phyloP scores from a whole-genome alignment of 1,140 invertebrate species.

The Heliconius hewitsoni region DNA sequence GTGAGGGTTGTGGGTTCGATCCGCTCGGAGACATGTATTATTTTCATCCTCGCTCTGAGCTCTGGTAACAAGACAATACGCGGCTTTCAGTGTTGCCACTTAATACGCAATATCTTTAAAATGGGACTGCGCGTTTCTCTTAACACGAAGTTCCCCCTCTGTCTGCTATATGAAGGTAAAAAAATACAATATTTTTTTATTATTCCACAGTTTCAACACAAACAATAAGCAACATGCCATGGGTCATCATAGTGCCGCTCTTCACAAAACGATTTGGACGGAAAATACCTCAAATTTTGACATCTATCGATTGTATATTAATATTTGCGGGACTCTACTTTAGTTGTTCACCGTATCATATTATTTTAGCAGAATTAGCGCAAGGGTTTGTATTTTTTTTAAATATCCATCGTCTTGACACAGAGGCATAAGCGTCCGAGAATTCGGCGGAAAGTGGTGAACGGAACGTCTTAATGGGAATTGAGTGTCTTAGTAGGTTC shows the following conservation, averaged over 20 bases:
- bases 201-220: neutral
- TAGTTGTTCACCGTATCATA: neutral
- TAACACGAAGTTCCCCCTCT: neutral
- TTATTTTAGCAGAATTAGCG: neutral
- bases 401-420: neutral
- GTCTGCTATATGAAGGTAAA: neutral
- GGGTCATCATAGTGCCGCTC: neutral
- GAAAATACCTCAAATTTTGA: slow-evolving; percentile 5
- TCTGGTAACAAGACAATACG: too few species aligned
- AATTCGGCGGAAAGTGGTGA: neutral
- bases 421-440: neutral
- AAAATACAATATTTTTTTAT: neutral
- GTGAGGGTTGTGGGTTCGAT: too few species aligned
- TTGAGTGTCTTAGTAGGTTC: neutral
- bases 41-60: too few species aligned
- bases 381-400: slow-evolving; percentile 3
- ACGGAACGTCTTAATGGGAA: neutral
- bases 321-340: neutral
- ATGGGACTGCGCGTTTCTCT: neutral
- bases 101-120: too few species aligned
- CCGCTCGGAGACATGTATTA: too few species aligned
- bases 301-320: slow-evolving; percentile 1
- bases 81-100: too few species aligned
- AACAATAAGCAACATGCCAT: neutral
- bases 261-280: neutral